Evolutionary conservation across 2,888 invertebrate genomes (phyloP).

Genomic region (Parapristionchus giblindavisi): DNA sequence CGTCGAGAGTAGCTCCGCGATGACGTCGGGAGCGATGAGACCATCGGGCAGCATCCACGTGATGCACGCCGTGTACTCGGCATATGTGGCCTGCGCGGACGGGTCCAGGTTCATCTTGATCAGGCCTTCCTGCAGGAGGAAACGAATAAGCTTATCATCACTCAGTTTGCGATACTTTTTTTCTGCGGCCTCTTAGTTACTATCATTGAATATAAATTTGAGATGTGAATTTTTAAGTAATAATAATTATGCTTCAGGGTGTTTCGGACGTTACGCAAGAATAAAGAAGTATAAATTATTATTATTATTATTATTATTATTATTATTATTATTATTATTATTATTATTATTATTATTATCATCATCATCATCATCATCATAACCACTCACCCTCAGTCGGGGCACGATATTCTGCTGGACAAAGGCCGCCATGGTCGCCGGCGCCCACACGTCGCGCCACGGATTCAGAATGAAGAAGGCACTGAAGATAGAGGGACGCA

Average conservation of each 20-base stretch:
- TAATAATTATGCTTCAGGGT: no score
- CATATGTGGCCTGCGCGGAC: constrained; percentile 42
- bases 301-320: no score
- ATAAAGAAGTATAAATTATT: no score
- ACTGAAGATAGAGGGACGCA: constrained; percentile 74
- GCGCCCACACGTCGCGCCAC: constrained; percentile 84
- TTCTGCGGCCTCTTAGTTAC: no score
- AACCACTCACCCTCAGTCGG: constrained; percentile 69
- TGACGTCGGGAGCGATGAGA: constrained; percentile 80
- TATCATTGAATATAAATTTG: no score
- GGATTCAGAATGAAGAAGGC: constrained; percentile 90
- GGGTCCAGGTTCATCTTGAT: constrained; percentile 57
- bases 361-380: background rate
- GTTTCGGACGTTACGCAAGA: no score
- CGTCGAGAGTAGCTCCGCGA: constrained; percentile 85
- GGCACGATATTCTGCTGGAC: constrained; percentile 87
- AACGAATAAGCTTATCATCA: no score
- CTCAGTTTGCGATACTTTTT: no score
- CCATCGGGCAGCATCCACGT: constrained; percentile 31
- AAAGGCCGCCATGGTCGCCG: constrained; percentile 82
- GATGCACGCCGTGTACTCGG: constrained; percentile 14
- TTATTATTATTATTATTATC: background rate
- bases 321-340: no score
- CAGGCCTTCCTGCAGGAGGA: constrained; percentile 56
- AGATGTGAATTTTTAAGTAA: no score